These are phyloP conservation scores for Hypomecis punctinalis DNA, from an alignment of 2,888 invertebrate genomes.

Conservation along the genomic window DNA sequence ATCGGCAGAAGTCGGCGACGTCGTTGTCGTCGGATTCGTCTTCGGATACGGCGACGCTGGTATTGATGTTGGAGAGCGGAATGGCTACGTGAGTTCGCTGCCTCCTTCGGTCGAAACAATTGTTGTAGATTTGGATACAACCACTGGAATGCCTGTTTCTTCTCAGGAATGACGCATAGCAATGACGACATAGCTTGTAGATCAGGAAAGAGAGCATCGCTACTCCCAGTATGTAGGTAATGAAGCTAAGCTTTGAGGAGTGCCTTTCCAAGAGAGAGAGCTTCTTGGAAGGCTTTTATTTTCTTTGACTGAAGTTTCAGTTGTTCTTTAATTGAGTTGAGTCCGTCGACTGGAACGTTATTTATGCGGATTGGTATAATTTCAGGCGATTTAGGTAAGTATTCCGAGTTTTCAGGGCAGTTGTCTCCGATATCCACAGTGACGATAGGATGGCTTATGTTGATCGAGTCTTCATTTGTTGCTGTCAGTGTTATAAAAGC, in stretches of 20 bases:
- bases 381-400: constrained; percentile 2
- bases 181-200: constrained; percentile 1
- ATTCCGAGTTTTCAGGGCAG: not conserved
- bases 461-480: not conserved
- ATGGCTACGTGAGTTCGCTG: not conserved
- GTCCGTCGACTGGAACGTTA: not conserved
- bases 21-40: not conserved
- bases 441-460: constrained; percentile 5
- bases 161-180: not conserved
- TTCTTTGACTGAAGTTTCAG: not conserved
- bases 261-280: not conserved
- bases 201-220: not conserved
- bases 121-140: constrained; percentile 3
- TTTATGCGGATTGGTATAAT: constrained; percentile 1
- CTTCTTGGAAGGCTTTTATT: not conserved
- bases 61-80: not conserved
- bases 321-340: constrained; percentile 6
- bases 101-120: not conserved
- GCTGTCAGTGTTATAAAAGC: not conserved
- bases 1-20: not conserved
- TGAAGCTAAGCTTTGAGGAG: not conserved
- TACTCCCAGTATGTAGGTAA: not conserved
- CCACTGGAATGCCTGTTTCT: not conserved
- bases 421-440: not conserved
- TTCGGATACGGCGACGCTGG: not conserved